phyloP scores from a whole-genome alignment of 2,797 vertebrate genomes.

The Phrynocephalus forsythii region DNA sequence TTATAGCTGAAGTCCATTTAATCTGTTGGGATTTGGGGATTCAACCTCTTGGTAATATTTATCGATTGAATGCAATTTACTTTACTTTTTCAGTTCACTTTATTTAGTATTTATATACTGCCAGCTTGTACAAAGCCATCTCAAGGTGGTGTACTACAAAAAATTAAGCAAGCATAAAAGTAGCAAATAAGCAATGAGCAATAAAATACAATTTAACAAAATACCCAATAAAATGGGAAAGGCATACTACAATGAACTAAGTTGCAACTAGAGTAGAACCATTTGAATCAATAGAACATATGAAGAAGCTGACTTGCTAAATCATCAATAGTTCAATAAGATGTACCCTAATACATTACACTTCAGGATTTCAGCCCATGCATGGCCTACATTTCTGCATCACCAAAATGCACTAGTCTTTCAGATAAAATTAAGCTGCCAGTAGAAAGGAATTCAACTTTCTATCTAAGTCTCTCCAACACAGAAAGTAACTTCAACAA shows the following conservation, averaged over 20 bases:
- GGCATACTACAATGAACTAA: not conserved
- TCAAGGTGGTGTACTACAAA: not conserved
- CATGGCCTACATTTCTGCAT: too few relatives aligned
- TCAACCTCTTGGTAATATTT: too few relatives aligned
- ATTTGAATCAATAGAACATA: too few relatives aligned
- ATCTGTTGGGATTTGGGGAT: too few relatives aligned
- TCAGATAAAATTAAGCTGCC: slow-evolving; percentile 11
- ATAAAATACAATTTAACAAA: too few relatives aligned
- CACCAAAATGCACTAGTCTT: not conserved
- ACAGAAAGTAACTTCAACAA: slow-evolving; percentile 32
- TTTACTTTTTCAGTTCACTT: not conserved
- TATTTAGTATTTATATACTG: too few relatives aligned
- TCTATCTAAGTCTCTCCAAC: slow-evolving; percentile 9
- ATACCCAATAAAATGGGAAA: too few relatives aligned
- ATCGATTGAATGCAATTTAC: not conserved
- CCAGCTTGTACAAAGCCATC: not conserved
- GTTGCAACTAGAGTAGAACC: not conserved
- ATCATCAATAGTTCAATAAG: too few relatives aligned
- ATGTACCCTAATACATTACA: too few relatives aligned
- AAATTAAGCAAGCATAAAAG: not conserved
- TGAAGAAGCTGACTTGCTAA: too few relatives aligned
- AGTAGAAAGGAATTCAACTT: slow-evolving; percentile 14
- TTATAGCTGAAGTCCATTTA: too few relatives aligned
- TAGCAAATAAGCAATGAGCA: too few relatives aligned
- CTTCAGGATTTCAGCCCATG: not conserved